Base-by-base conservation (phyloP, 1,140 invertebrate genomes). In the Drosophila carrolli region DNA sequence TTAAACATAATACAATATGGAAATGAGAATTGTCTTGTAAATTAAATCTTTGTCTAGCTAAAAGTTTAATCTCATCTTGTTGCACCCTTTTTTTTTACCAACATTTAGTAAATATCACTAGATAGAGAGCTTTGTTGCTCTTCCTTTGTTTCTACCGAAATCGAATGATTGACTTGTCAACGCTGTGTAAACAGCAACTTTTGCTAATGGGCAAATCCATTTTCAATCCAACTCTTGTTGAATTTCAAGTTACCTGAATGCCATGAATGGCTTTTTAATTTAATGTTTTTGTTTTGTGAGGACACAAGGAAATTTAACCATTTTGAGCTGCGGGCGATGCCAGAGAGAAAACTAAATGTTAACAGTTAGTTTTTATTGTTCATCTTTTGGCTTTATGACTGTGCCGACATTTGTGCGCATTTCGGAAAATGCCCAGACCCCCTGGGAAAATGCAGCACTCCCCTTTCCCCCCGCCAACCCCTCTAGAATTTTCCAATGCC, bases 341-440 rank as follows among this genome's bases (percentile, higher is more conserved):
- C 43, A 54, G 38, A 44, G 63, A 60, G 55, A 35, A 59, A 75
- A 71, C 71, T 61, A 79, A 80, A 84, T 80, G 78, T 73, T 70
- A 73, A 72, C 76, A 73, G 81, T 84, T 84, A 77, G 72, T 79
- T 84, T 84, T 82, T 83, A 83, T 82, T 65, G 62, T 58, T 46
- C 80, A 82, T 81, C 74, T 81, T 62, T 72, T 71, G 78, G 55
- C 72, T 83, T 85, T 77, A 83, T 83, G 81, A 75, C 71, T 53
- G 60, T 75, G 65, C 62, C 66, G 72, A 84, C 81, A 68, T 71
- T 83, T 83, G 75, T 43, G 61, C 50, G 66, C 60, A 74, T 63
- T 73, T 67, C 27, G 29, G 38, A 50, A 72, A 72, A 70, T 71
- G 63, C 48, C 29, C 51, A 44, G 32, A 16, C 40, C 47, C 73